Base-by-base conservation (phyloP, 2,888 invertebrate genomes). In the Leucoptera coffeella region DNA sequence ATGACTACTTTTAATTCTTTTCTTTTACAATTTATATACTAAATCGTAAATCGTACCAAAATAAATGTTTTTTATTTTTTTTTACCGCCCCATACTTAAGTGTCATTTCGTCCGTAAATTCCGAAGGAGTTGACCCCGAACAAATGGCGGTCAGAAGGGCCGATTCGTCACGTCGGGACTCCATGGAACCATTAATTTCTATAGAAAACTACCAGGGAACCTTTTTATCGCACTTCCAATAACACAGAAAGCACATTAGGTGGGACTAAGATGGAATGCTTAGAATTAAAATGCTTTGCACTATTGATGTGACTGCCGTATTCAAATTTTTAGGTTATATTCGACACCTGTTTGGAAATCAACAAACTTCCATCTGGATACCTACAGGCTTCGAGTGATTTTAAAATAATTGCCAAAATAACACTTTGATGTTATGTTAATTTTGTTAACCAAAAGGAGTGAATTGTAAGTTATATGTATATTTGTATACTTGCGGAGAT, bases 211-310 rank as follows among this genome's bases (percentile, higher is more conserved):
- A 56, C 51, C 48, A 39, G 41, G 50, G 45, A 41, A 40, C 45
- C 58, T 50, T 55, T 30, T 60, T 54, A 55, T 47, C 48, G 49
- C 48, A 49, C 50, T 50, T 60, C 57, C 65, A 59, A 61, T 62
- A 61, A 69, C 67, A 69, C 61, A 59, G 62, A 59, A 67, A 65
- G 47, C 37, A 55, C 67, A 69, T 69, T 69, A 67, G 55, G 45
- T 45, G 15, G n/a, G 9, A n/a, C 19, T 19, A 19, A 8, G 4
- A 19, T 2, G n/a, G 19, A 19, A n/a, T 19, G 19, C 19, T 19
- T 8, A n/a, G 19, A 19, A 3, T 19, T 4, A 19, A 19, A 19
- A 19, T n/a, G n/a, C 3, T 19, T n/a, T n/a, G n/a, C n/a, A n/a
- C n/a, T n/a, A n/a, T n/a, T n/a, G n/a, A n/a, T n/a, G n/a, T n/a